Conservation (phyloP, 2,113 vertebrate genomes). For the Phocoena phocoena region DNA sequence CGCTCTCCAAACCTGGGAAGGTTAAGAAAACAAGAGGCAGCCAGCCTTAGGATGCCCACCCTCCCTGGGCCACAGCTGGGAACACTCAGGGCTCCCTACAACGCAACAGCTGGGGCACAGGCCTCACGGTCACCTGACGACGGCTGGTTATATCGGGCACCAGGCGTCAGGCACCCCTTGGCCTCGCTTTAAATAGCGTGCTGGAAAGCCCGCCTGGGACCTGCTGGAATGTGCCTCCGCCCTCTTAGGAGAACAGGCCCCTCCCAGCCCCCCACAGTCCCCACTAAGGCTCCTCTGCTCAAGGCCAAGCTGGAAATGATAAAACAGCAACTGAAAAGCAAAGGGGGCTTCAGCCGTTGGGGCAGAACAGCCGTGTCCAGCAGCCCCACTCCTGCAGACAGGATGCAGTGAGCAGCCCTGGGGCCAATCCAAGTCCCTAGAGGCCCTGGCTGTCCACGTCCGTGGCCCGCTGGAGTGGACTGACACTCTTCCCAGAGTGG, state of each 20-base stretch:
- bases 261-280: neutral
- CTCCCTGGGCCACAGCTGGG: neutral
- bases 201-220: neutral
- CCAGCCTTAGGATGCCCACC: neutral
- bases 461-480: neutral
- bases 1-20: neutral
- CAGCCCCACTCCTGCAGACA: neutral
- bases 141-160: conserved; percentile 50
- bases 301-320: neutral
- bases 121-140: conserved; percentile 47
- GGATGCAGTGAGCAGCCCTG: neutral
- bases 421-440: neutral
- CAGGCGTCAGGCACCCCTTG: neutral
- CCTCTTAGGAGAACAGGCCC: neutral
- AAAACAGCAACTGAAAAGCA: neutral
- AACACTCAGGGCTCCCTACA: neutral
- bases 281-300: neutral
- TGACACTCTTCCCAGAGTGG: neutral
- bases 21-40: neutral
- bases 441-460: neutral
- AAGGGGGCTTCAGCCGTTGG: neutral
- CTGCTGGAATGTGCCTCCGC: conserved; percentile 49
- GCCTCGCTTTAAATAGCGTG: conserved; percentile 71
- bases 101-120: neutral
- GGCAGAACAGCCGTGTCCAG: neutral